Evolutionary conservation across 2,888 invertebrate genomes (phyloP), one percentile per base, ranked within the genome.

Genomic region (Oligia fasciuncula): DNA sequence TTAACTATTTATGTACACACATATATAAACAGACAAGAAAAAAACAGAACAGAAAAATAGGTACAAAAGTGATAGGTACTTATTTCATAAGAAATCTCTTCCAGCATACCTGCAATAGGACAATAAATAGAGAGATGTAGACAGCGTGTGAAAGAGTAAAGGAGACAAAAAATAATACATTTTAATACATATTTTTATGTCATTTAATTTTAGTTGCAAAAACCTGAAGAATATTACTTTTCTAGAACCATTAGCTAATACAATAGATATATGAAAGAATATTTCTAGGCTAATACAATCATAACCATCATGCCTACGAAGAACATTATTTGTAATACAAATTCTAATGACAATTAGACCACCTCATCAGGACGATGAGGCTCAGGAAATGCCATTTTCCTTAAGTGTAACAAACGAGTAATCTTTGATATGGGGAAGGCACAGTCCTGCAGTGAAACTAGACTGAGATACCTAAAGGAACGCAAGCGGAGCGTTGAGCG

Each of bases 341-440:
- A 73, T 68, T 54, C 4, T 35, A 29, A 29, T 40, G 4, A 49
- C 19, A 60, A 70, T 29, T n/a, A 51, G 9, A 77, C 63, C 5
- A 40, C 17, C 2, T 57, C 40, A 40, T 40, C 40, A 40, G 43
- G 40, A 43, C 4, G 62, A 57, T 60, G 23, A 63, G n/a, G 35
- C 57, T 43, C 46, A 46, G 35, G 62, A 77, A 66, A 63, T 17
- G 40, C 54, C 14, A 76, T 81, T 85, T 75, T 73, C 75, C 29
- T 77, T 67, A 73, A 65, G 23, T 54, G 51, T 49, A 14, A 78
- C 57, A 70, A 60, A 76, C n/a, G 51, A 70, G 72, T 62, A 76
- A 77, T 74, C 54, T 72, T 73, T 77, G 73, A 70, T 75, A 75
- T 73, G 73, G 43, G 40, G 19, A 70, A n/a, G 11, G 40, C 17